Evolutionary conservation across 2,888 invertebrate species (phyloP).

Genomic region (Sepioteuthis lessoniana): DNA sequence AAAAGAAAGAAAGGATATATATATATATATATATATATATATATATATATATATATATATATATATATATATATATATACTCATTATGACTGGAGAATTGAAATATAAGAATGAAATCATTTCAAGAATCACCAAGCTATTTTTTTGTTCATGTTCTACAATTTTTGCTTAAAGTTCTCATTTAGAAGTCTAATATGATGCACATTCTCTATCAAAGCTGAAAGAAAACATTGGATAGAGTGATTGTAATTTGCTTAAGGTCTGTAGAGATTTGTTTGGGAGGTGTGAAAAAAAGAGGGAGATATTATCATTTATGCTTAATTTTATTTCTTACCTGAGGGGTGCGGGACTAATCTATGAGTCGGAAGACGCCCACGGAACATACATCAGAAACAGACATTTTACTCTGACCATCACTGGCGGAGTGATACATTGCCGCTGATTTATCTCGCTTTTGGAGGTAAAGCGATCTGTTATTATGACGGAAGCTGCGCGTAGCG

Average conservation of each 20-base stretch:
- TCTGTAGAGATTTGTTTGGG: neutral
- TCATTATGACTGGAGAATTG: neutral
- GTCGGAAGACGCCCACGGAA: neutral
- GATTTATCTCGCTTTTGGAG: neutral
- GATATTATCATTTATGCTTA: neutral
- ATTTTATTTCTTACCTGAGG: constrained; percentile 21
- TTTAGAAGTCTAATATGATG: neutral
- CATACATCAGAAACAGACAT: neutral
- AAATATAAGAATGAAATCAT: neutral
- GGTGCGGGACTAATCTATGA: neutral
- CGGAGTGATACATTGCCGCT: neutral
- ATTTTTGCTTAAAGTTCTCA: neutral
- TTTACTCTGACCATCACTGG: neutral
- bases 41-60: neutral
- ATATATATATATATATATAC: neutral
- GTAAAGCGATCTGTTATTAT: constrained; percentile 21
- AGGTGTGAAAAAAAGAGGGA: constrained; percentile 33
- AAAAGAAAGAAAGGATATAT: no score
- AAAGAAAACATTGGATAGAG: constrained; percentile 18
- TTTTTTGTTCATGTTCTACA: neutral
- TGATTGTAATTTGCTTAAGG: neutral
- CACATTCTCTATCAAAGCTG: neutral
- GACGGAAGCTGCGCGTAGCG: constrained; percentile 33
- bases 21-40: no score
- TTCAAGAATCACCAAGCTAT: neutral